Percentiles rank a stretch among this genome's conserved stretches.
phyloP scores from a whole-genome alignment of 2,888 invertebrate genomes.

The Lasioglossum leucozonium region DNA sequence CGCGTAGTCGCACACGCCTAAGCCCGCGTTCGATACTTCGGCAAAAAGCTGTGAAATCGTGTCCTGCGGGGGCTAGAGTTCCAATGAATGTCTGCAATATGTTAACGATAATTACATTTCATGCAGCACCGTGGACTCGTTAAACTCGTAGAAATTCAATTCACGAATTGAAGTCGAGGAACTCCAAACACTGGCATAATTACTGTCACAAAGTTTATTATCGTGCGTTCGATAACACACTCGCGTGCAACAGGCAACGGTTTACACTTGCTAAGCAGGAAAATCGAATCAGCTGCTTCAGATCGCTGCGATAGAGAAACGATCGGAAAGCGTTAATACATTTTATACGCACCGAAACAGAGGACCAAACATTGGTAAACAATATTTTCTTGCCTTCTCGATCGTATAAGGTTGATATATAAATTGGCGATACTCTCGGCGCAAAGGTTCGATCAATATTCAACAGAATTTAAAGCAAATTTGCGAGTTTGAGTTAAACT shows the following conservation, averaged over 20 bases:
- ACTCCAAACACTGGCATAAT: background rate
- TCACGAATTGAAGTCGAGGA: background rate
- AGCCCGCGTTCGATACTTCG: background rate
- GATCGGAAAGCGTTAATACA: no score
- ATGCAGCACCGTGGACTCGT: background rate
- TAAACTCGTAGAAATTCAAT: conserved; percentile 13
- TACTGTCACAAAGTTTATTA: conserved; percentile 3
- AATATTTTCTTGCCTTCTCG: no score
- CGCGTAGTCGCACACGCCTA: background rate
- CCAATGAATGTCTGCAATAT: background rate
- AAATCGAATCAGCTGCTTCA: background rate
- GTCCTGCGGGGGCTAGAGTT: background rate
- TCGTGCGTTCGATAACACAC: background rate
- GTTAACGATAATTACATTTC: background rate
- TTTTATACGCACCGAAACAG: background rate
- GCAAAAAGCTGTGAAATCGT: background rate
- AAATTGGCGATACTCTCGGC: no score
- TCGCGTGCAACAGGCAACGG: conserved; percentile 2
- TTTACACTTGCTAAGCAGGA: background rate
- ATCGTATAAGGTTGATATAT: no score
- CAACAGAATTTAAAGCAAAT: no score
- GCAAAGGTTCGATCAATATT: no score
- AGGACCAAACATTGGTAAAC: background rate
- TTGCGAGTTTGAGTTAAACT: no score
- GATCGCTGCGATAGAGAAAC: background rate